phyloP scores from a whole-genome alignment of 2,113 vertebrate genomes.

The Salvelinus alpinus region DNA sequence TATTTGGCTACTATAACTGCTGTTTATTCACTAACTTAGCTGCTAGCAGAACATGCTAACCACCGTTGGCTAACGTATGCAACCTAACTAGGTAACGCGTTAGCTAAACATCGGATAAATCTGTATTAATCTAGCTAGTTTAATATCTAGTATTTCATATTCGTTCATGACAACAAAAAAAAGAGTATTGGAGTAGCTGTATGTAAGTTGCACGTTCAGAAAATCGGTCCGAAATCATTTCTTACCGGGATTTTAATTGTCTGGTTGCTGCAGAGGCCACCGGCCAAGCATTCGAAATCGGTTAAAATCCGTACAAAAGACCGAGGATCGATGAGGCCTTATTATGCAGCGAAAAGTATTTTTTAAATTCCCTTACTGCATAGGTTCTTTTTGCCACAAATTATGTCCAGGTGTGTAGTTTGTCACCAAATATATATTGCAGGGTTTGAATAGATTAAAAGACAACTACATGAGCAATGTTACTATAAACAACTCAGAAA shows the following conservation, averaged over 20 bases:
- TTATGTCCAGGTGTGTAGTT: conserved; percentile 11
- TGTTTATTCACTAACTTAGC: too few species aligned
- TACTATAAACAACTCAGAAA: conserved; percentile 46
- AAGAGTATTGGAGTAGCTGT: too few species aligned
- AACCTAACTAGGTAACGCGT: too few species aligned
- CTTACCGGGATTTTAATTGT: conserved; percentile 60
- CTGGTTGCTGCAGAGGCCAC: conserved; percentile 19
- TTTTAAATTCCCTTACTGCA: conserved; percentile 47
- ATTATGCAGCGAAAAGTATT: conserved; percentile 59
- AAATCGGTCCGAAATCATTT: background rate
- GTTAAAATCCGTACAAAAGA: conserved; percentile 61
- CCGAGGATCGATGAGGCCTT: conserved; percentile 66
- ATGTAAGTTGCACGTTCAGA: background rate
- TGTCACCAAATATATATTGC: conserved; percentile 14
- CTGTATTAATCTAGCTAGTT: too few species aligned
- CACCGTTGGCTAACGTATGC: too few species aligned
- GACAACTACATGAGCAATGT: conserved; percentile 37
- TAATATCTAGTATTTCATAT: too few species aligned
- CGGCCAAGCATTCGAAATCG: conserved; percentile 51
- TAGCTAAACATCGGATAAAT: too few species aligned
- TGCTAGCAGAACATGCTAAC: too few species aligned
- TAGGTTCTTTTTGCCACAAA: conserved; percentile 46
- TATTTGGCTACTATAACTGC: too few species aligned
- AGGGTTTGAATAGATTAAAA: conserved; percentile 7
- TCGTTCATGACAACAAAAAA: too few species aligned